Percentiles rank a stretch among this genome's conserved stretches.
These are phyloP conservation scores for Brachystomella parvula DNA, from an alignment of 1,140 invertebrate genomes.

Conservation along the genomic window DNA sequence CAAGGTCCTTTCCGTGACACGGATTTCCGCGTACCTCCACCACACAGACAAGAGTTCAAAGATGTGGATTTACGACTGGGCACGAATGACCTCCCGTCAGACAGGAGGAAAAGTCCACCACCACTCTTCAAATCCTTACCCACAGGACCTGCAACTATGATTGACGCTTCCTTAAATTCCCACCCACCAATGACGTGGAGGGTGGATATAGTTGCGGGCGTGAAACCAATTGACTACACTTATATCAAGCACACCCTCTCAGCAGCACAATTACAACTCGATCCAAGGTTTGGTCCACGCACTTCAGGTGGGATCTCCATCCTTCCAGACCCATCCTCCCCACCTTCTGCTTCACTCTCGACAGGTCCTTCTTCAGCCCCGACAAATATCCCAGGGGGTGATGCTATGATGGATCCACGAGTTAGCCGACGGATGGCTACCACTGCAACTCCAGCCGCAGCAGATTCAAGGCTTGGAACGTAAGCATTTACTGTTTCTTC, in stretches of 20 bases:
- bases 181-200: conserved; percentile 65
- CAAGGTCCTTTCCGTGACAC: conserved; percentile 44
- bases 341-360: neutral
- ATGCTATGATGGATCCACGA: conserved; percentile 4
- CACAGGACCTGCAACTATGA: conserved; percentile 62
- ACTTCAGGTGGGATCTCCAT: conserved; percentile 12
- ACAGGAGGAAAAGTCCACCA: neutral
- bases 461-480: conserved; percentile 1
- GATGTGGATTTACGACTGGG: conserved; percentile 32
- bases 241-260: conserved; percentile 56
- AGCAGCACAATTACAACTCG: conserved; percentile 20
- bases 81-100: neutral
- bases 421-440: conserved; percentile 12
- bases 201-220: conserved; percentile 55
- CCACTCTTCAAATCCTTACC: neutral
- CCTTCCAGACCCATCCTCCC: neutral
- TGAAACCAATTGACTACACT: conserved; percentile 57
- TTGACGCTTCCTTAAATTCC: conserved; percentile 67
- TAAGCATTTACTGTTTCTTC: conserved; percentile 3
- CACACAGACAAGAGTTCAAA: conserved; percentile 16
- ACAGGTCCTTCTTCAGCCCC: neutral
- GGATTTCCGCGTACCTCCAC: conserved; percentile 44
- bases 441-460: conserved; percentile 1
- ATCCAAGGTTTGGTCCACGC: conserved; percentile 23
- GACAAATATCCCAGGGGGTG: conserved; percentile 1